A percentile compares a stretch with the other conserved stretches of the same genome.
These are phyloP conservation scores for Eulithis prunata DNA, from an alignment of 2,888 invertebrate genomes.

Conservation along the genomic window DNA sequence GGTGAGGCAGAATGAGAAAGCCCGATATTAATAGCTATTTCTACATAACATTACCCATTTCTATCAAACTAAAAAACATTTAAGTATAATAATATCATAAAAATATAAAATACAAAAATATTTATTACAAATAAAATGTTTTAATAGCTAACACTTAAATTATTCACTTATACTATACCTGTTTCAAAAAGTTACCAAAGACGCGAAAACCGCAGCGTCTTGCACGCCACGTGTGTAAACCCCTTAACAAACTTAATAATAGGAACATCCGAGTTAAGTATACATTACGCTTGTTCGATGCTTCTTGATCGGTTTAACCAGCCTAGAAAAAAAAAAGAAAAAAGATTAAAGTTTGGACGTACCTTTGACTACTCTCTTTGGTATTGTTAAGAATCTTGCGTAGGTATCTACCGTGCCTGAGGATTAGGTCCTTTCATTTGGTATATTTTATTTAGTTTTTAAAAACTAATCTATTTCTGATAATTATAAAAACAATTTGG, in stretches of 20 bases:
- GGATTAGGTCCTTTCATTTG: no score
- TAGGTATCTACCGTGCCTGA: no score
- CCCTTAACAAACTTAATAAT: conserved; percentile 55
- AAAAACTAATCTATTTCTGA: no score
- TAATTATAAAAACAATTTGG: no score
- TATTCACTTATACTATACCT: conserved; percentile 27
- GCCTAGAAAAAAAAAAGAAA: conserved; percentile 66
- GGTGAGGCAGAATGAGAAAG: no score
- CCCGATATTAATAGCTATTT: background rate
- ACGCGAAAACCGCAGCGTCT: conserved; percentile 52
- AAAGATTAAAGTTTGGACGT: background rate
- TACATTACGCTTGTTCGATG: conserved; percentile 49
- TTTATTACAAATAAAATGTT: conserved; percentile 23
- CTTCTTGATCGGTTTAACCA: conserved; percentile 47
- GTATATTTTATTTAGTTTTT: no score
- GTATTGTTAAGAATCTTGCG: background rate
- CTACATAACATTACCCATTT: conserved; percentile 1
- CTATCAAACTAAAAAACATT: conserved; percentile 8
- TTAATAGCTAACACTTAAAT: conserved; percentile 29
- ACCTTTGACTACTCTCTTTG: no score
- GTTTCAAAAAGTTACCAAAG: conserved; percentile 21
- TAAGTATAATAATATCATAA: conserved; percentile 1
- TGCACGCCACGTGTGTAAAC: conserved; percentile 48
- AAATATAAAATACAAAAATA: conserved; percentile 14
- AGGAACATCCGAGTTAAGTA: conserved; percentile 76